Evolutionary conservation across 2,888 invertebrate genomes (phyloP).

Genomic region (Acronicta psi): DNA sequence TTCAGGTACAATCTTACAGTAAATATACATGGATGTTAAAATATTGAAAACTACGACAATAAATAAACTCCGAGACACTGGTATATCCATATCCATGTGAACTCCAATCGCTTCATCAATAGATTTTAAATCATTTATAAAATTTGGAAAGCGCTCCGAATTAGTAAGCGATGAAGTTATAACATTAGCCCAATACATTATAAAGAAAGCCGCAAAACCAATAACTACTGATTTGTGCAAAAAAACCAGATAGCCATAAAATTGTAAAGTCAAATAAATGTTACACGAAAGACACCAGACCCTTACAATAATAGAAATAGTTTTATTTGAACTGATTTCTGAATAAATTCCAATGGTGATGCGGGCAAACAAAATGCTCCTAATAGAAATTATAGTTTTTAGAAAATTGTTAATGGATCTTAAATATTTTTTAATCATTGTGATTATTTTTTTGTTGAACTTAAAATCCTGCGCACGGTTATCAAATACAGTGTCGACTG

Average conservation of each 20-base stretch:
- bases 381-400: conserved; percentile 1
- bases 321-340: conserved; percentile 15
- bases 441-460: not conserved
- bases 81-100: not conserved
- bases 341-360: conserved; percentile 1
- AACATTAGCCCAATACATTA: not conserved
- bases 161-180: not conserved
- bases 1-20: not conserved
- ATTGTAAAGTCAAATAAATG: not conserved
- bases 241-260: accelerated
- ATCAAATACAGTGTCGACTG: too few relatives aligned
- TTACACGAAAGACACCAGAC: not conserved
- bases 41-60: not conserved
- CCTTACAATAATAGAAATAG: not conserved
- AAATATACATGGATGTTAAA: not conserved
- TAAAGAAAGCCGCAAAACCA: not conserved
- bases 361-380: not conserved
- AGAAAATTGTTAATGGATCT: not conserved
- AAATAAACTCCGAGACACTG: not conserved
- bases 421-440: conserved; percentile 4
- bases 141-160: not conserved
- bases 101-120: not conserved
- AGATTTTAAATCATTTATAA: conserved; percentile 4
- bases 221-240: not conserved
- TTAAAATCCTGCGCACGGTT: too few relatives aligned